Evolutionary conservation across 35 echinoderm and acorn worm genomes (phyloP), one percentile per base, ranked within the genome.

Genomic region (Heliocidaris erythrogramma): DNA sequence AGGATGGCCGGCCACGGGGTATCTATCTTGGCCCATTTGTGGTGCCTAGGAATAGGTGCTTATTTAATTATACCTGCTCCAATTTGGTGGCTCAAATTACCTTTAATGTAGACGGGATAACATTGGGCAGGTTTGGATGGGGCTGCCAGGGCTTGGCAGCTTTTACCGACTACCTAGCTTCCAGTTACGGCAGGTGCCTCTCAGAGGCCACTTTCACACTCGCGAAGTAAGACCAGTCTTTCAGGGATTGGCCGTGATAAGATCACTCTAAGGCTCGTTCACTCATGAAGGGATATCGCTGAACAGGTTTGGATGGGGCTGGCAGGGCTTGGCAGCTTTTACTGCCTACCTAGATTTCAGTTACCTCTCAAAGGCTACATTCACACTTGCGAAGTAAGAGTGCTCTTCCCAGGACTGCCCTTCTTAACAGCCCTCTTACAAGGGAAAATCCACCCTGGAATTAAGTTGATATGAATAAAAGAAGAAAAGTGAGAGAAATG

Each of bases 1-100:
- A 78, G 65, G 65, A 78, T 27, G 65, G 17, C 65, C 65, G 27
- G 65, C 65, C 65, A 78, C 65, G 7, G 65, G 65, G 65, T 78
- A 78, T 78, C 65, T 78, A 27, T 78, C 65, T 21, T 78, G 65
- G 65, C 65, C 65, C 65, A 78, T 78, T 27, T 78, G 52, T 27
- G 65, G 65, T 78, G 65, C 65, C 65, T 78, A n/a, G 65, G 65
- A 78, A 78, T 17, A 78, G 65, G 65, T 78, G 65, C 65, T 78
- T 78, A 78, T 78, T 78, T 78, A 78, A 78, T 78, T 78, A 78
- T 18, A 78, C 65, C 65, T 78, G 65, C 65, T 78, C 65, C 65
- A 78, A 78, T 78, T 78, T 78, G 65, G 65, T 24, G 27, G 65
- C 65, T 78, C 65, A 78, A 78, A 78, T 78, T 78, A 78, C 65